Percentiles rank a stretch among this genome's conserved stretches.
Evolutionary conservation across 2,113 vertebrate genomes (phyloP).

Genomic region (Mustela nigripes): DNA sequence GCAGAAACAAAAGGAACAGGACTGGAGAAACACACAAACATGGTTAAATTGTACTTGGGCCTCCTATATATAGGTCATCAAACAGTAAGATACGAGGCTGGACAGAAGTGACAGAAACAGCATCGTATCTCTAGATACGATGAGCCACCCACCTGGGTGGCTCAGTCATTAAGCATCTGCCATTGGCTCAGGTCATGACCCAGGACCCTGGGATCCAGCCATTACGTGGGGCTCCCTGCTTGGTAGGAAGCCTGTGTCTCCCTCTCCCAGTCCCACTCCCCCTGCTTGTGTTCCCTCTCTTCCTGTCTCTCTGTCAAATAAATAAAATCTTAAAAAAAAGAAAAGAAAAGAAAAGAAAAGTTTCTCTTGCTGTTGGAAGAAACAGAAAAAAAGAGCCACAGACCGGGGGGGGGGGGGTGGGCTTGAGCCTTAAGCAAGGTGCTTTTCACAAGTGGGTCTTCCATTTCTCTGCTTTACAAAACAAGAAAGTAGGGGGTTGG

Average conservation of each 20-base stretch:
- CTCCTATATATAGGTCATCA: slow-evolving; percentile 65
- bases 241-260: no score
- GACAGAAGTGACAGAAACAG: slow-evolving; percentile 64
- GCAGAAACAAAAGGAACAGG: slow-evolving; percentile 20
- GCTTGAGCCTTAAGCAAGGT: not conserved
- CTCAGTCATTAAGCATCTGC: no score
- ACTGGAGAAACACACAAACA: slow-evolving; percentile 42
- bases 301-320: no score
- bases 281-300: no score
- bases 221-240: no score
- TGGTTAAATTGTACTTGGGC: slow-evolving; percentile 31
- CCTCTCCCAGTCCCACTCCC: no score
- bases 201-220: no score
- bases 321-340: no score
- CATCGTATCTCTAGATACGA: slow-evolving; percentile 28
- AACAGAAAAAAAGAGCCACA: slow-evolving; percentile 69
- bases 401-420: not conserved
- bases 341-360: not conserved
- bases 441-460: slow-evolving; percentile 62
- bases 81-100: slow-evolving; percentile 60
- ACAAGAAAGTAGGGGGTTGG: not conserved
- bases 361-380: slow-evolving; percentile 53
- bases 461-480: slow-evolving; percentile 63
- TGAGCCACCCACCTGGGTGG: no score
- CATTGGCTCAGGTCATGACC: no score